Conservation (phyloP, 2,888 invertebrate genomes). For the Cheilosia variabilis region DNA sequence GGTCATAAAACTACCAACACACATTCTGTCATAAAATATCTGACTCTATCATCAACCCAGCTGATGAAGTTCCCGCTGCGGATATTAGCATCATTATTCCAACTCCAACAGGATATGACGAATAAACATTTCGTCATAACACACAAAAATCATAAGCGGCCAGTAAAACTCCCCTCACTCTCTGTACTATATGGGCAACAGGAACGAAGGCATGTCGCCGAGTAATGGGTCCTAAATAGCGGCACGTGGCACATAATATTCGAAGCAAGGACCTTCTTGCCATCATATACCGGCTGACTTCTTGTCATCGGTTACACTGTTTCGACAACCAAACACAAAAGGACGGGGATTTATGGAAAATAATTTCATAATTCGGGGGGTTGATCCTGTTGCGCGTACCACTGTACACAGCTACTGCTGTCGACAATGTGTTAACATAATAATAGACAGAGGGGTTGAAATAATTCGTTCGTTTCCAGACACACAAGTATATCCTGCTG, state of each 20-base stretch:
- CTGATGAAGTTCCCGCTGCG: conserved; percentile 55
- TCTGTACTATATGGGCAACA: conserved; percentile 3
- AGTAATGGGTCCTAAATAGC: conserved; percentile 83
- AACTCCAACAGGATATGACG: conserved; percentile 72
- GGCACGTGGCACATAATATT: conserved; percentile 80
- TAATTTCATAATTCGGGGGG: conserved; percentile 84
- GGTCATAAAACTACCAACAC: conserved; percentile 58
- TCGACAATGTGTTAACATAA: conserved; percentile 75
- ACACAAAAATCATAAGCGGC: conserved; percentile 64
- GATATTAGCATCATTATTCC: conserved; percentile 61
- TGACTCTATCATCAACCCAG: conserved; percentile 63
- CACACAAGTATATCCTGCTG: conserved; percentile 29
- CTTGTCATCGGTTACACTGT: conserved; percentile 76
- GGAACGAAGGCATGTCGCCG: conserved; percentile 76
- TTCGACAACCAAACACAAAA: conserved; percentile 31
- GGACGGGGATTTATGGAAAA: conserved; percentile 82
- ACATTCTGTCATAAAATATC: conserved; percentile 60
- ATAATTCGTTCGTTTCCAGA: conserved; percentile 58
- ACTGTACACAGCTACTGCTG: conserved; percentile 47
- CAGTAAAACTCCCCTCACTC: conserved; percentile 53
- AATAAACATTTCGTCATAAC: conserved; percentile 75
- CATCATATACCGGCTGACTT: conserved; percentile 76
- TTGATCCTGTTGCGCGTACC: conserved; percentile 76
- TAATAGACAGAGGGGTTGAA: conserved; percentile 71
- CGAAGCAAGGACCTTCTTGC: conserved; percentile 55